Percentiles rank a stretch among this genome's conserved stretches.
phyloP scores from a whole-genome alignment of 2,797 vertebrate genomes.

The Neosilurus hyrtlii region DNA sequence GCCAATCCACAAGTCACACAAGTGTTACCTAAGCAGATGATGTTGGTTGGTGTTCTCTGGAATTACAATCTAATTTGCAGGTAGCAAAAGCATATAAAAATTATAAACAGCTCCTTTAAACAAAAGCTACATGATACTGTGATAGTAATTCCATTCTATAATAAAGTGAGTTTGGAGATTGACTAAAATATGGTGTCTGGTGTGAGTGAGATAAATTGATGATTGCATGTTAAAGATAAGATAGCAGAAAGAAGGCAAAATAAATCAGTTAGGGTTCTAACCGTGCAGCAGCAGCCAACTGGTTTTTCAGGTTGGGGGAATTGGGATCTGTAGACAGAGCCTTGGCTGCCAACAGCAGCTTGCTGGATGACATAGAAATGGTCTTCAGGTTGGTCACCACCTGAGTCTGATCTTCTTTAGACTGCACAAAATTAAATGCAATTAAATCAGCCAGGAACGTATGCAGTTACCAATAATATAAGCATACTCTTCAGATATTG shows the following conservation, averaged over 20 bases:
- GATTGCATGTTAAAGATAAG: background rate
- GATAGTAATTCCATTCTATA: background rate
- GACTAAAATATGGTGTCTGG: background rate
- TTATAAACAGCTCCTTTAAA: background rate
- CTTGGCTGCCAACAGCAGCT: conserved; percentile 90
- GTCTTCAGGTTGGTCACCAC: conserved; percentile 96
- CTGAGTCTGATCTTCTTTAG: conserved; percentile 89
- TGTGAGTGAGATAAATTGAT: background rate
- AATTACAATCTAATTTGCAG: background rate
- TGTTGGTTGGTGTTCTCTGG: background rate
- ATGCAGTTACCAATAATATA: background rate
- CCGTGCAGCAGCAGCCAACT: conserved; percentile 92
- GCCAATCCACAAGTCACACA: background rate
- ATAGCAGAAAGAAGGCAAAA: background rate
- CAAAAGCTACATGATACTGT: background rate
- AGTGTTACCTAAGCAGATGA: background rate
- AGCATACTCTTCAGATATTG: background rate
- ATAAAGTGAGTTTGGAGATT: background rate
- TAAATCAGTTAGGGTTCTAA: conserved; percentile 51
- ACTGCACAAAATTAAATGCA: conserved; percentile 67
- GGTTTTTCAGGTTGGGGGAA: conserved; percentile 94
- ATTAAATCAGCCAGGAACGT: background rate
- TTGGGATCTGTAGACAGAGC: conserved; percentile 90
- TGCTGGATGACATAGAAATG: conserved; percentile 98
- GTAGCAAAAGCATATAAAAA: background rate